Evolutionary conservation across 2,113 vertebrate genomes (phyloP).

Genomic region (Fregata magnificens): DNA sequence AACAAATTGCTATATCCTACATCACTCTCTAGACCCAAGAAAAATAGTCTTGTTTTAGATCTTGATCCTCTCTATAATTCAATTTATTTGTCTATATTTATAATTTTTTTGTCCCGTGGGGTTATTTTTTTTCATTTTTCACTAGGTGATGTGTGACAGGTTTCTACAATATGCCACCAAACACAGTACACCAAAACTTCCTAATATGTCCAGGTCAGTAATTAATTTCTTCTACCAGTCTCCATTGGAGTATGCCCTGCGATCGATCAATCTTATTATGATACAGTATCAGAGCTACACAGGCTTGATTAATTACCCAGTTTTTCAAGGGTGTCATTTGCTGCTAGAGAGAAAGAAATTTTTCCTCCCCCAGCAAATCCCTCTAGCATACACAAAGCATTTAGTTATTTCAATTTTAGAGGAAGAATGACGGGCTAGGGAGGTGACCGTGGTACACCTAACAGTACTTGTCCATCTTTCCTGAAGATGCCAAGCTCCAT

Average conservation of each 20-base stretch:
- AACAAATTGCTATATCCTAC: neutral
- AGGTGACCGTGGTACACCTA: neutral
- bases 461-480: neutral
- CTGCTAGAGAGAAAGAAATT: neutral
- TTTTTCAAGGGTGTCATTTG: neutral
- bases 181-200: neutral
- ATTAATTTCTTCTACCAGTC: neutral
- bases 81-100: neutral
- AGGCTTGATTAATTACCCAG: constrained; percentile 4
- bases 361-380: neutral
- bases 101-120: neutral
- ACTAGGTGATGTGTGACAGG: neutral
- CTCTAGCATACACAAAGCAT: neutral
- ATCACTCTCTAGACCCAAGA: neutral
- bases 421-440: neutral
- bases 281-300: neutral
- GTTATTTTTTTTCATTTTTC: neutral
- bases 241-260: neutral
- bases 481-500: neutral
- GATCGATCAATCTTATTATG: neutral
- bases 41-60: neutral
- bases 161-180: neutral
- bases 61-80: neutral
- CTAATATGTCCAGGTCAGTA: neutral
- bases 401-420: neutral